Percentiles rank a stretch among this genome's conserved stretches.
These are phyloP conservation scores for Cossypha polioptera DNA, from an alignment of 2,797 vertebrate species.

Conservation along the genomic window DNA sequence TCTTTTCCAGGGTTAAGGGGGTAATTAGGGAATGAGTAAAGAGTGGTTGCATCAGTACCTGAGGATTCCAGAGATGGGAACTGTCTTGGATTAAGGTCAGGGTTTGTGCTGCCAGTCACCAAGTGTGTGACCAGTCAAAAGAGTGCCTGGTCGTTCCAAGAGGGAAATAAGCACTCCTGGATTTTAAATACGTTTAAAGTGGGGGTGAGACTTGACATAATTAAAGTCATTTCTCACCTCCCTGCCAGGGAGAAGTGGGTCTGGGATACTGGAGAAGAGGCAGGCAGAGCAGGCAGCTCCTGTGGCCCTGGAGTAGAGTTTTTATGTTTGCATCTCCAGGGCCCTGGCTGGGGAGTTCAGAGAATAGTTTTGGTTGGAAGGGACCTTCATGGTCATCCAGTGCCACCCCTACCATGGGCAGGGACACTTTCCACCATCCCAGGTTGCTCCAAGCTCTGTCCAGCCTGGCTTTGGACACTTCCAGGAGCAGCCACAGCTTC, in stretches of 20 bases:
- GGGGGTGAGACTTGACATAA: no score
- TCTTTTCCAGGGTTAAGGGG: not conserved
- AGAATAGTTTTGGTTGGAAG: not conserved
- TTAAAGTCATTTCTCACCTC: not conserved
- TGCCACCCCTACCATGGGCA: not conserved
- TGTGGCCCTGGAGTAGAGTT: not conserved
- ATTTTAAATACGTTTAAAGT: not conserved
- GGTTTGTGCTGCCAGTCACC: not conserved
- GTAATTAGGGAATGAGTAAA: slow-evolving; percentile 19
- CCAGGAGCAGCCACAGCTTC: not conserved
- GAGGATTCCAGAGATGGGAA: not conserved
- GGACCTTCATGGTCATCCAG: not conserved
- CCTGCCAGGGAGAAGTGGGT: not conserved
- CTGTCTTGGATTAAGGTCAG: not conserved
- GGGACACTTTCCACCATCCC: not conserved
- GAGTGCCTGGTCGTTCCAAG: not conserved
- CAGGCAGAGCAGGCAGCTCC: not conserved
- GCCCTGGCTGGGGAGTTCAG: not conserved
- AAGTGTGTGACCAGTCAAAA: not conserved
- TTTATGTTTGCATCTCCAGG: not conserved
- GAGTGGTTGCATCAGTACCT: not conserved
- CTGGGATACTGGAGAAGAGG: not conserved
- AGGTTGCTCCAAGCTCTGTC: rapidly evolving
- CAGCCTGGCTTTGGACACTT: not conserved
- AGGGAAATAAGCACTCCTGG: not conserved